Evolutionary conservation across 2,888 invertebrate genomes (phyloP), one percentile per base, ranked within the genome.

Genomic region (Gastracanthus pulcherrimus): DNA sequence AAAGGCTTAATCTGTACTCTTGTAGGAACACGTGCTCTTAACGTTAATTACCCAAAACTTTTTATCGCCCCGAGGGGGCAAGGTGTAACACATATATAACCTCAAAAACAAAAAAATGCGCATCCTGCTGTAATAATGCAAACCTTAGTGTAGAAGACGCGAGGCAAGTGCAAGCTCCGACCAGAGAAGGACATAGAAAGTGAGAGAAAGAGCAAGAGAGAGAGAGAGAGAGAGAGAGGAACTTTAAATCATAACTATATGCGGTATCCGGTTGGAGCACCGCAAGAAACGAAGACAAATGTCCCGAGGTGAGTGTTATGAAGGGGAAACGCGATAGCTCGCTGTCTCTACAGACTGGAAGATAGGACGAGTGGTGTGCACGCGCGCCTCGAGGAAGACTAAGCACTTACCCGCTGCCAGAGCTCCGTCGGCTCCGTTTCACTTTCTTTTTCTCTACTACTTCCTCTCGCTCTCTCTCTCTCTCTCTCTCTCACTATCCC

Each of bases 211-310:
- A 26, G n/a, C n/a, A n/a, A n/a, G n/a, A n/a, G n/a, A n/a, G n/a
- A n/a, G n/a, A n/a, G n/a, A n/a, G n/a, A n/a, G 34, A 41, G 58
- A 60, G 60, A 60, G 38, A 3, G 36, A 82, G 83, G 72, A 85
- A 86, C 86, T 86, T 84, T 89, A 89, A 89, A 89, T 89, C 89
- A 88, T 87, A 89, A 87, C 87, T 87, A 86, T 86, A 87, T 87
- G 87, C 51, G 64, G 66, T 86, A 85, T 84, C 84, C 85, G 85
- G 87, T 85, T 85, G 85, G 85, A 88, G 85, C 85, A 82, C 83
- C 83, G 87, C 88, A 87, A 90, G 89, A 88, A 90, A 89, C 88
- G 88, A 90, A 89, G 89, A 90, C 89, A 89, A 90, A 90, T 90
- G 89, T 84, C 78, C 80, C 78, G 82, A 67, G 71, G 80, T 84